Conservation (phyloP, 2,888 invertebrate species). For the Acleris cristana region DNA sequence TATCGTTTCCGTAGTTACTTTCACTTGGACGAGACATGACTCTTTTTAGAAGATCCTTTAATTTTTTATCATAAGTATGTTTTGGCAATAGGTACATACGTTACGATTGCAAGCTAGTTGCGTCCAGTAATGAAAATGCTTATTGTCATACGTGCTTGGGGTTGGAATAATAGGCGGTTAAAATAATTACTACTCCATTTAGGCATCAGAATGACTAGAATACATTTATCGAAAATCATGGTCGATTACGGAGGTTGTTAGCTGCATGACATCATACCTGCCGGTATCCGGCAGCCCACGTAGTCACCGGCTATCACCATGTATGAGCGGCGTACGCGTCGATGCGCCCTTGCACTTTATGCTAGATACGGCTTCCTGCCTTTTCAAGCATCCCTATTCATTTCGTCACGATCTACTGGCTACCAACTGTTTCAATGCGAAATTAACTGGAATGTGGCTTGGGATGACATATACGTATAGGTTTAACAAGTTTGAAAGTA, state of each 20-base stretch:
- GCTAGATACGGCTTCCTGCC: constrained; percentile 61
- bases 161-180: no score
- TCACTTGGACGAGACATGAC: constrained; percentile 1
- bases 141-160: neutral
- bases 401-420: constrained; percentile 61
- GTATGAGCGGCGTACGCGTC: constrained; percentile 42
- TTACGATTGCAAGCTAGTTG: no score
- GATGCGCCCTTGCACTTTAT: constrained; percentile 68
- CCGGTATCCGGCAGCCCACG: constrained; percentile 33
- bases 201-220: neutral
- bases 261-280: constrained; percentile 45
- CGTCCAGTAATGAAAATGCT: no score
- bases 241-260: constrained; percentile 44
- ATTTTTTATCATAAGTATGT: neutral
- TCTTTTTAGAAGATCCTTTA: neutral
- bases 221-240: constrained; percentile 28
- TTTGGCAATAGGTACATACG: no score
- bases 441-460: constrained; percentile 47
- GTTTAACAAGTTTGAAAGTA: neutral
- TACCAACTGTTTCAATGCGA: constrained; percentile 54
- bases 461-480: constrained; percentile 5
- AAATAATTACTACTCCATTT: neutral
- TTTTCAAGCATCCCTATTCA: constrained; percentile 68
- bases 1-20: constrained; percentile 15
- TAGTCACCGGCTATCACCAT: constrained; percentile 13